Conservation (phyloP, 2,113 vertebrate species). For the Dicentrarchus labrax region DNA sequence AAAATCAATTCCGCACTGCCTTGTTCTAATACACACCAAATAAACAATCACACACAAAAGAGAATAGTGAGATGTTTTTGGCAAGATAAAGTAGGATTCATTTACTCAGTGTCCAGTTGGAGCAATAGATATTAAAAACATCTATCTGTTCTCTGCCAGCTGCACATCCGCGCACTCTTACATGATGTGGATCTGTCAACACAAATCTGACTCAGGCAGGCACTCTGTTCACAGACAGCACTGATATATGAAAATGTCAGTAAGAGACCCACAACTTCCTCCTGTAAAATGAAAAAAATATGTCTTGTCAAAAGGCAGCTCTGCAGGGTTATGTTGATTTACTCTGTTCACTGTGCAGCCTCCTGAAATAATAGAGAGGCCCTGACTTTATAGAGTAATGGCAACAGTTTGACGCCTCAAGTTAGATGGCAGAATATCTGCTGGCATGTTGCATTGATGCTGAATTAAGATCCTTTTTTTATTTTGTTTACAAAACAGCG, state of each 20-base stretch:
- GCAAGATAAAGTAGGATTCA: not conserved
- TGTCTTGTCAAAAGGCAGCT: conserved; percentile 61
- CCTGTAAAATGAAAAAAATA: conserved; percentile 49
- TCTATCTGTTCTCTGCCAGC: conserved; percentile 35
- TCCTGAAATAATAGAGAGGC: conserved; percentile 58
- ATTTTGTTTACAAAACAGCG: conserved; percentile 18
- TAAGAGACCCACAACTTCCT: conserved; percentile 54
- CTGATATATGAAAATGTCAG: conserved; percentile 60
- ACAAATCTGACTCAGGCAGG: conserved; percentile 58
- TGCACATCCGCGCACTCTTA: conserved; percentile 20
- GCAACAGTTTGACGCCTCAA: conserved; percentile 46
- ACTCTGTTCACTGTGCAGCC: conserved; percentile 51
- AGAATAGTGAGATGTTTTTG: not conserved
- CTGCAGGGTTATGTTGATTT: conserved; percentile 62
- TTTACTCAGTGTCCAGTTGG: conserved; percentile 45
- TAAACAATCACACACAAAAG: conserved; percentile 1
- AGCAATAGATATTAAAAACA: conserved; percentile 33
- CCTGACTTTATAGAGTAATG: conserved; percentile 55
- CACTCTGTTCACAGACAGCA: conserved; percentile 34
- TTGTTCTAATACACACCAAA: conserved; percentile 22
- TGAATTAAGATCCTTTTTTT: conserved; percentile 25
- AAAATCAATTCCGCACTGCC: conserved; percentile 38
- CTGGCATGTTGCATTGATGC: conserved; percentile 36
- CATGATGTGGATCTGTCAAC: conserved; percentile 55
- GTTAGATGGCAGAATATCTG: conserved; percentile 44